Evolutionary conservation across 53 echinoderm and acorn worm genomes (phyloP).

Genomic region (Actinopyga echinites): DNA sequence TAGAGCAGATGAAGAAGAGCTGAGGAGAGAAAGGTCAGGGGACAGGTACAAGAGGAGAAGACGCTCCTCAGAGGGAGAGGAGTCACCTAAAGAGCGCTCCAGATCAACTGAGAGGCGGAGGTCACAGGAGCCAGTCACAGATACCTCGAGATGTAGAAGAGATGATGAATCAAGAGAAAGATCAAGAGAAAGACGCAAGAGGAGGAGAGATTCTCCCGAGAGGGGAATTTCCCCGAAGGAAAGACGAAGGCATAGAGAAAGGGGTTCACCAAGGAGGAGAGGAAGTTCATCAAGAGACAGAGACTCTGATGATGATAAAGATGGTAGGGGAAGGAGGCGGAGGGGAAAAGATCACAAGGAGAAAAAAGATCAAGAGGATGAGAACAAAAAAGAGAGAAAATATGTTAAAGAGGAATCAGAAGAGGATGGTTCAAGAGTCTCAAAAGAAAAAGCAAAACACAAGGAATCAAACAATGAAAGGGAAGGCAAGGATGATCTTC

Average conservation of each 20-base stretch:
- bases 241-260: not conserved
- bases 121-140: constrained; percentile 15
- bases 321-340: not conserved
- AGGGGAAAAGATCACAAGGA: not conserved
- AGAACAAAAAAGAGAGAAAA: not conserved
- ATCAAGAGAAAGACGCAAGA: not conserved
- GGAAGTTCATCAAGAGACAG: constrained; percentile 20
- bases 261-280: constrained; percentile 7
- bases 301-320: constrained; percentile 35
- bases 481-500: not conserved
- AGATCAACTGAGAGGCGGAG: constrained; percentile 1
- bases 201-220: constrained; percentile 2
- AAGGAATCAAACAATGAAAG: not conserved
- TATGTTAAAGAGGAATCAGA: not conserved
- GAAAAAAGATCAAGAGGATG: not conserved
- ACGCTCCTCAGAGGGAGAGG: not conserved
- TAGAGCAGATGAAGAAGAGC: constrained; percentile 5
- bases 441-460: not conserved
- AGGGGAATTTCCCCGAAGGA: constrained; percentile 12
- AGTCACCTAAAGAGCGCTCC: constrained; percentile 1
- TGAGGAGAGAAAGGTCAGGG: not conserved
- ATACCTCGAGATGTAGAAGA: not conserved
- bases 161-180: not conserved
- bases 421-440: not conserved
- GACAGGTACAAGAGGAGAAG: constrained; percentile 6